Evolutionary conservation across 2,888 invertebrate genomes (phyloP).

Genomic region (Acrobasis suavella): DNA sequence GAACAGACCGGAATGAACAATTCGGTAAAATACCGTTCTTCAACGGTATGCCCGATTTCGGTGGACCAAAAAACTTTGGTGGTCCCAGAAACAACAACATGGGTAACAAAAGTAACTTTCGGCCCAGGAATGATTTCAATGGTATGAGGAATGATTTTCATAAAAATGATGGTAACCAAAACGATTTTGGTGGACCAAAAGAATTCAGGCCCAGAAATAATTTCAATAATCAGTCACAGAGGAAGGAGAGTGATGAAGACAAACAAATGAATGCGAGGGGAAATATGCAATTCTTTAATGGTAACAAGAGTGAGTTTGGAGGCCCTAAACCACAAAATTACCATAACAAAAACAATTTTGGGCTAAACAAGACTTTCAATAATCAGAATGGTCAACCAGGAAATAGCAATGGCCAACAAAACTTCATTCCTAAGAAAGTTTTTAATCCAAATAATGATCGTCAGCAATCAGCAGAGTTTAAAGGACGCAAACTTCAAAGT

Average conservation of each 20-base stretch:
- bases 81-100: slow-evolving; percentile 65
- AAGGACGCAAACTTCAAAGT: slow-evolving; percentile 82
- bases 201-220: slow-evolving; percentile 71
- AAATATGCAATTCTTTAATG: slow-evolving; percentile 74
- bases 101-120: slow-evolving; percentile 70
- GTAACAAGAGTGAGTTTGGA: slow-evolving; percentile 69
- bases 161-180: slow-evolving; percentile 63
- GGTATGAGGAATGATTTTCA: slow-evolving; percentile 73
- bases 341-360: slow-evolving; percentile 63
- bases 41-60: slow-evolving; percentile 72
- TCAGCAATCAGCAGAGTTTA: slow-evolving; percentile 63
- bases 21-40: slow-evolving; percentile 81
- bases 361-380: slow-evolving; percentile 62
- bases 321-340: slow-evolving; percentile 71
- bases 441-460: slow-evolving; percentile 57
- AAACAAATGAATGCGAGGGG: slow-evolving; percentile 54
- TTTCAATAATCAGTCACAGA: slow-evolving; percentile 63
- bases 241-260: slow-evolving; percentile 65
- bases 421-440: slow-evolving; percentile 64
- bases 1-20: slow-evolving; percentile 85
- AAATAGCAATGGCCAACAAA: slow-evolving; percentile 54
- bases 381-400: slow-evolving; percentile 51
- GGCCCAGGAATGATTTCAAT: slow-evolving; percentile 76
- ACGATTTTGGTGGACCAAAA: slow-evolving; percentile 77
- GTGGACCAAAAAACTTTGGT: slow-evolving; percentile 76